These are phyloP conservation scores for Ferrisia virgata DNA, from an alignment of 2,888 invertebrate genomes.

Conservation along the genomic window DNA sequence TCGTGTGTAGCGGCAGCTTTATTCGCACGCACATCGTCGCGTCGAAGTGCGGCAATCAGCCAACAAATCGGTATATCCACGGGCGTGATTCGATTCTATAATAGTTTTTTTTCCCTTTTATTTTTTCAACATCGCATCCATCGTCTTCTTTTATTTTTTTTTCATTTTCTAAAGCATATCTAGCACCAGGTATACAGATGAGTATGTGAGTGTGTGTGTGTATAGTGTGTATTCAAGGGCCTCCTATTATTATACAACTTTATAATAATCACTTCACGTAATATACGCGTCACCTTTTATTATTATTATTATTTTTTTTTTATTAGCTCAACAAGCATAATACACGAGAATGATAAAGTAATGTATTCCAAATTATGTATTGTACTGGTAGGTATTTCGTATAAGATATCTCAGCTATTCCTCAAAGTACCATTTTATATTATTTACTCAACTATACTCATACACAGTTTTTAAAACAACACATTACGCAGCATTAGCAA, in stretches of 20 bases:
- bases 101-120: neutral
- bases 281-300: neutral
- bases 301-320: neutral
- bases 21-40: neutral
- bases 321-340: neutral
- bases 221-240: neutral
- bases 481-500: neutral
- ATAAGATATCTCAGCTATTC: neutral
- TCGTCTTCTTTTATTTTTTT: neutral
- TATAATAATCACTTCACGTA: conserved; percentile 17
- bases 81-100: conserved; percentile 38
- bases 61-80: conserved; percentile 35
- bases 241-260: neutral
- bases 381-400: no score
- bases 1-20: neutral
- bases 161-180: neutral
- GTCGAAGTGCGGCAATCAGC: neutral
- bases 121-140: neutral
- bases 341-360: neutral
- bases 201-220: no score
- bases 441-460: neutral
- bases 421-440: neutral
- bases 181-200: no score
- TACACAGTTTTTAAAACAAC: neutral
- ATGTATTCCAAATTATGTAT: neutral